phyloP scores from a whole-genome alignment of 2,888 invertebrate species.

The Scelioninae gen. 2 region DNA sequence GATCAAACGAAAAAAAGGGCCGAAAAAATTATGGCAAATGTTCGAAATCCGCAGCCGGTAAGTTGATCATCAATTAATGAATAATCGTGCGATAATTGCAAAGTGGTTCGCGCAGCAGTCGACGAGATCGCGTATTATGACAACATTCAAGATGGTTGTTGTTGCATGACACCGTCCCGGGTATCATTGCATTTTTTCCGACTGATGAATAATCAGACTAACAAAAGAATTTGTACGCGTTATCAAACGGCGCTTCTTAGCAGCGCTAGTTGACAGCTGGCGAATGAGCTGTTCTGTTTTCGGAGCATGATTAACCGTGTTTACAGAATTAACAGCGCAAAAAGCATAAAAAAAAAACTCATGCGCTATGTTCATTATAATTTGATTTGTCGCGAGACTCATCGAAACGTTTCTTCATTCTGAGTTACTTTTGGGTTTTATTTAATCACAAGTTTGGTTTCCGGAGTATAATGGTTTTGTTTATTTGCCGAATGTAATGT shows the following conservation, averaged over 20 bases:
- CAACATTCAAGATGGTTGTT: conserved; percentile 60
- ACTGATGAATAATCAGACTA: no score
- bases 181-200: conserved; percentile 6
- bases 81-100: conserved; percentile 59
- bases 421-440: background rate
- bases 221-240: no score
- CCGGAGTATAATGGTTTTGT: no score
- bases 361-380: conserved; percentile 1
- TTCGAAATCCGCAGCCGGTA: conserved; percentile 71
- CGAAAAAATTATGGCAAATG: conserved; percentile 72
- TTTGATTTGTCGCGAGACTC: conserved; percentile 1
- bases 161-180: conserved; percentile 28
- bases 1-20: conserved; percentile 67
- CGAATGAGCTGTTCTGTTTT: conserved; percentile 4
- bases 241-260: background rate
- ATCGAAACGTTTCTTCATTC: no score
- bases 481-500: no score
- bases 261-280: conserved; percentile 18
- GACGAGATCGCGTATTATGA: conserved; percentile 66
- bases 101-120: conserved; percentile 66
- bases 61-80: conserved; percentile 64
- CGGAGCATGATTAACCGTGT: conserved; percentile 17
- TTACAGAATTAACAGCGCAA: conserved; percentile 6
- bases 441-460: no score
- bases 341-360: background rate